phyloP scores from a whole-genome alignment of 1,140 invertebrate species.

The Venustaconcha ellipsiformis region DNA sequence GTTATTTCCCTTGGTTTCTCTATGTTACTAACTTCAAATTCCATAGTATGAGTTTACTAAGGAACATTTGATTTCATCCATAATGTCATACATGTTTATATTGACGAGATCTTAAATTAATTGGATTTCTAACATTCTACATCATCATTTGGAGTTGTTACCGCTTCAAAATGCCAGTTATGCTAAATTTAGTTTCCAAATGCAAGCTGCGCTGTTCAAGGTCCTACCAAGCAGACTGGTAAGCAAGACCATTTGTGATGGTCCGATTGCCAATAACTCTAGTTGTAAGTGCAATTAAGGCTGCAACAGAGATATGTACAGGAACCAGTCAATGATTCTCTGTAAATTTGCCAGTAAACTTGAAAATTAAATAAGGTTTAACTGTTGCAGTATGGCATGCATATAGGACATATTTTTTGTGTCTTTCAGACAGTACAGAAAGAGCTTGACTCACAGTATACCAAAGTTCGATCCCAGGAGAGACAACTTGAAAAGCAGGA shows the following conservation, averaged over 20 bases:
- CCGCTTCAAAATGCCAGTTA: neutral
- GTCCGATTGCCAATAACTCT: no score
- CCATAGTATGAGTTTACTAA: neutral
- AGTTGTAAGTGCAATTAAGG: neutral
- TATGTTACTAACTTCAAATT: no score
- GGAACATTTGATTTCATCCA: neutral
- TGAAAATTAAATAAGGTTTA: neutral
- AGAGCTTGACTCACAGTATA: constrained; percentile 56
- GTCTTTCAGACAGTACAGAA: constrained; percentile 55
- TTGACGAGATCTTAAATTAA: no score
- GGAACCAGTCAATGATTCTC: neutral
- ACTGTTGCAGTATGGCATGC: neutral
- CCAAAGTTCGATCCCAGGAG: constrained; percentile 49
- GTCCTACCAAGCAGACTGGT: no score
- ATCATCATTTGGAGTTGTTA: no score
- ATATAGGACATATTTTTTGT: neutral
- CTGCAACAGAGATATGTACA: neutral
- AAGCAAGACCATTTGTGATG: neutral
- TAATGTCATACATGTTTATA: no score
- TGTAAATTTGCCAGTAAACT: neutral
- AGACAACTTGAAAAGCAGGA: constrained; percentile 55
- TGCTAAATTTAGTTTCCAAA: no score
- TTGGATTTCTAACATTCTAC: no score
- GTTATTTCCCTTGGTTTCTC: no score
- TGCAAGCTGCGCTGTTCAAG: no score